Conservation (phyloP, 2,888 invertebrate species). For the Andrena haemorrhoa region DNA sequence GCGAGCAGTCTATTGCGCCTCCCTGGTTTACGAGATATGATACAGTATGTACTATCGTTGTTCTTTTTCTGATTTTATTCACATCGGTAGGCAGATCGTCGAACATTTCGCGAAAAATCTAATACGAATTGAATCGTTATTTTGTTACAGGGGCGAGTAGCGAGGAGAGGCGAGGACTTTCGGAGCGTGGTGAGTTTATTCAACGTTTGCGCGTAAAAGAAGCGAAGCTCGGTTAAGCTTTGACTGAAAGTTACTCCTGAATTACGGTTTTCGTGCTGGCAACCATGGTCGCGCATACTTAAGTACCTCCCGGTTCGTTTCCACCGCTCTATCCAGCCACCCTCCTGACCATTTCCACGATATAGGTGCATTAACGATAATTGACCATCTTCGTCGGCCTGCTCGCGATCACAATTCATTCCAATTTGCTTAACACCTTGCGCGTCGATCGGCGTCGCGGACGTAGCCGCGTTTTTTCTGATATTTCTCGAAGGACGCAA, state of each 20-base stretch:
- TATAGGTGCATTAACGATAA: conserved; percentile 41
- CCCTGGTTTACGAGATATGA: too few relatives aligned
- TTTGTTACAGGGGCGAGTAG: conserved; percentile 59
- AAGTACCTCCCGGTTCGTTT: conserved; percentile 27
- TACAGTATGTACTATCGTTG: too few relatives aligned
- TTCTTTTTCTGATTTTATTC: neutral
- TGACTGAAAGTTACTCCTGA: conserved; percentile 39
- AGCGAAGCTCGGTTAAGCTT: conserved; percentile 39
- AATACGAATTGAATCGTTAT: conserved; percentile 47
- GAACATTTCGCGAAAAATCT: conserved; percentile 2
- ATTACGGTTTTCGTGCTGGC: conserved; percentile 53
- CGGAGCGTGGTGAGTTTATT: conserved; percentile 63
- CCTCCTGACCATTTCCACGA: conserved; percentile 6
- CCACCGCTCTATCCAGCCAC: neutral
- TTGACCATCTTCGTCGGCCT: conserved; percentile 21
- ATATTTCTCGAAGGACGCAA: neutral
- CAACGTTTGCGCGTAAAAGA: conserved; percentile 32
- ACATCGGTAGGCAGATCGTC: neutral
- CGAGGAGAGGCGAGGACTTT: conserved; percentile 12
- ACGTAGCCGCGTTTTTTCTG: too few relatives aligned
- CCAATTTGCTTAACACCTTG: neutral
- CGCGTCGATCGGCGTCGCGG: neutral
- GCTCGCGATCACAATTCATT: neutral
- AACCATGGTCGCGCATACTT: conserved; percentile 47
- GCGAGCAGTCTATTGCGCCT: too few relatives aligned